Base-by-base conservation (phyloP, 2,888 invertebrate genomes). In the Anorthoa munda region DNA sequence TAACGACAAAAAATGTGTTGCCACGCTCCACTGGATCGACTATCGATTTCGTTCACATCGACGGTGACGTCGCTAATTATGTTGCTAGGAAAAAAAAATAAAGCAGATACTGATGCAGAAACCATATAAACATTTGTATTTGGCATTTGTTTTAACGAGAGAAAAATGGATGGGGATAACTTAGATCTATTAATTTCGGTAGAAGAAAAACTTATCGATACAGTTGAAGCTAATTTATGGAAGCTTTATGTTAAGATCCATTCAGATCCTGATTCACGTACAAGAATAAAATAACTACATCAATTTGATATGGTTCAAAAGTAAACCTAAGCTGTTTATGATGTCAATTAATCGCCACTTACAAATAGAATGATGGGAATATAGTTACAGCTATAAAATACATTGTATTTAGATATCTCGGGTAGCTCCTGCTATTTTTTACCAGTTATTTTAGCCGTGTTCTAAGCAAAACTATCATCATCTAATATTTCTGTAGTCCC, bases 1-100 rank as follows among this genome's bases (percentile, higher is more conserved):
- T 60, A 69, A 77, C 17, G 86, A 86, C 92, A 93, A 94, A 93
- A 93, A 89, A 89, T n/a, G 88, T 72, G 88, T 87, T 80, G 89
- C 88, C 85, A 92, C 92, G 94, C 84, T 93, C 84, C 89, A 89
- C 79, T 82, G 93, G 87, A 88, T 92, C 88, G 87, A 93, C 94
- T 94, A 93, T 94, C 93, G 93, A 92, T 94, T 94, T 94, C 93
- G 90, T 90, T 90, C 87, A 85, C 85, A 84, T 82, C 81, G 81
- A 79, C 79, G 74, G 79, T 81, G 81, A 79, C 79, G 73, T 79
- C 72, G 79, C 81, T 85, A 79, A 85, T 85, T 87, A 83, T 74
- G 67, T 64, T 66, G 66, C 31, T 72, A 73, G n/a, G 53, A 70
- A 65, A 77, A 75, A 74, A 84, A 83, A 73, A 59, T 12, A 12